Evolutionary conservation across 2,888 invertebrate species (phyloP).

Genomic region (Camptogramma bilineatum): DNA sequence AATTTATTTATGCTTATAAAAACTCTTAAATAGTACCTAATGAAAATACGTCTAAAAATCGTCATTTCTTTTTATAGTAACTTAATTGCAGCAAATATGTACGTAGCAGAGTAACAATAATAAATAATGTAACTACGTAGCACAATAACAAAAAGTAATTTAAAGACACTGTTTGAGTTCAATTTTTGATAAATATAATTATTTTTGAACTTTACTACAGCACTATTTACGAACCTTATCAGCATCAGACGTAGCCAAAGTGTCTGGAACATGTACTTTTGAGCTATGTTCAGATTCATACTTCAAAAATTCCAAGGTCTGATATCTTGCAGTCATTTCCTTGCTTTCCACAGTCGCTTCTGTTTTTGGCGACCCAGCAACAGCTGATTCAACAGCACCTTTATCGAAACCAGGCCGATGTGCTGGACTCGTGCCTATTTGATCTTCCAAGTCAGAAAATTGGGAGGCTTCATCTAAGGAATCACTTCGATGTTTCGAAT

Average conservation of each 20-base stretch:
- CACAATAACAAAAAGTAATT: no score
- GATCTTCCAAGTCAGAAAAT: slow-evolving; percentile 82
- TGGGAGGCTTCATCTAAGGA: slow-evolving; percentile 81
- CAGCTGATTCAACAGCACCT: slow-evolving; percentile 47
- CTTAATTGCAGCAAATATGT: no score
- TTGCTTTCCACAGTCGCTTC: slow-evolving; percentile 48
- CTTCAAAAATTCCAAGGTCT: slow-evolving; percentile 71
- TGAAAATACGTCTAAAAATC: no score
- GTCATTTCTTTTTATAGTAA: no score
- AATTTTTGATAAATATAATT: no score
- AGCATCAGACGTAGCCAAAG: slow-evolving; percentile 50
- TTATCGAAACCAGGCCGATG: slow-evolving; percentile 62
- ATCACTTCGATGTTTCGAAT: slow-evolving; percentile 80
- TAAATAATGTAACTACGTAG: no score
- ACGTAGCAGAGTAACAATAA: no score
- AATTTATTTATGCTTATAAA: no score
- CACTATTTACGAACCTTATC: slow-evolving; percentile 63
- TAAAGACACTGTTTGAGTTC: no score
- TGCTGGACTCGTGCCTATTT: slow-evolving; percentile 75
- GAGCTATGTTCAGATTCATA: slow-evolving; percentile 74
- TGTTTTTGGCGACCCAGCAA: slow-evolving; percentile 51
- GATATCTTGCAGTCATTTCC: slow-evolving; percentile 50
- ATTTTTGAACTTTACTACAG: no score
- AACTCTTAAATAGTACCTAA: no score
- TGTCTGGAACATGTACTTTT: slow-evolving; percentile 54